These are phyloP conservation scores for Semicossyphus pulcher DNA, from an alignment of 2,113 vertebrate species.

Conservation along the genomic window DNA sequence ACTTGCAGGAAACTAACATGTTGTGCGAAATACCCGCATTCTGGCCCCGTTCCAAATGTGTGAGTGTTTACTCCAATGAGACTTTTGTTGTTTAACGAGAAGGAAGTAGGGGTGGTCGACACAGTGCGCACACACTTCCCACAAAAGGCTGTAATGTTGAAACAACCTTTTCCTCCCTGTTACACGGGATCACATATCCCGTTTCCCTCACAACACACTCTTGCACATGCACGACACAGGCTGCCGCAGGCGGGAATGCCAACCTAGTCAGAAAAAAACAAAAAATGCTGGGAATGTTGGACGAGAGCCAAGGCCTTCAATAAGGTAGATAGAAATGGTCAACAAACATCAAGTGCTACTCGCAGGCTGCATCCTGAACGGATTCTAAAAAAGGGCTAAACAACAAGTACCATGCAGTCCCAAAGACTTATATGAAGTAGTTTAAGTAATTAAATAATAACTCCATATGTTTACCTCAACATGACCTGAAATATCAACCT, in stretches of 20 bases:
- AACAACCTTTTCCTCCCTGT: conserved; percentile 78
- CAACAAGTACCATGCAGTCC: neutral
- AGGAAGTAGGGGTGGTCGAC: conserved; percentile 33
- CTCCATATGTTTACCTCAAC: neutral
- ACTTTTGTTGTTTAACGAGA: conserved; percentile 27
- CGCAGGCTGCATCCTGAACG: conserved; percentile 4
- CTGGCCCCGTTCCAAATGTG: too few species aligned
- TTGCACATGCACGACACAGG: conserved; percentile 29
- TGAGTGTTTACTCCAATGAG: neutral
- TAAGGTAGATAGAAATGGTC: conserved; percentile 53
- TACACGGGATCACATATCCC: conserved; percentile 64
- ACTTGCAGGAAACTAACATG: too few species aligned
- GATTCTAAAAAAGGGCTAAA: neutral
- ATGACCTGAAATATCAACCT: conserved; percentile 26
- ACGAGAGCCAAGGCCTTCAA: conserved; percentile 58
- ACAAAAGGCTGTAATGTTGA: conserved; percentile 78
- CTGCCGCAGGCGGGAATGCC: conserved; percentile 51
- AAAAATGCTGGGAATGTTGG: conserved; percentile 63
- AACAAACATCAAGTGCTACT: conserved; percentile 41
- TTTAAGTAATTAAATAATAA: conserved; percentile 15
- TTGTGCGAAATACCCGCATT: too few species aligned
- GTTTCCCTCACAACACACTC: conserved; percentile 33
- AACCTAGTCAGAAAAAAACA: conserved; percentile 38
- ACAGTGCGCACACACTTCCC: conserved; percentile 61
- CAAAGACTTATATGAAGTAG: neutral